Evolutionary conservation across 2,113 vertebrate genomes (phyloP).

Genomic region (Phodopus roborovskii): DNA sequence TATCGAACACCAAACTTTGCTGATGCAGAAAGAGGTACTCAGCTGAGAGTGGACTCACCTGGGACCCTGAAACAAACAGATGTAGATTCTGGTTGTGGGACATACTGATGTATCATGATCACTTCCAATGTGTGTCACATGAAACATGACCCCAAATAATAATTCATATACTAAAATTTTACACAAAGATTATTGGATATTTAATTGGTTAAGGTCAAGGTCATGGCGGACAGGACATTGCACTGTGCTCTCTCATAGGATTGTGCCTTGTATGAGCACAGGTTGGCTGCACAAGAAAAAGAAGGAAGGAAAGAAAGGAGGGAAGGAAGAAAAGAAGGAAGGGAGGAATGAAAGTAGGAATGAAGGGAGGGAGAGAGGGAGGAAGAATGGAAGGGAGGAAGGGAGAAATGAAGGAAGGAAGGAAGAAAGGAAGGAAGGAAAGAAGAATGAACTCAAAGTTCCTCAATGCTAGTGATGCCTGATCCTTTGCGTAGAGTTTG

Average conservation of each 20-base stretch:
- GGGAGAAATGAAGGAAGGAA: too few species aligned
- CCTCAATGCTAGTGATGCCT: not conserved
- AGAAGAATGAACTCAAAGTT: not conserved
- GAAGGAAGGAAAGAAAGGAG: not conserved
- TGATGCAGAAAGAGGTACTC: not conserved
- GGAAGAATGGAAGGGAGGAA: too few species aligned
- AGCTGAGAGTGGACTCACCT: not conserved
- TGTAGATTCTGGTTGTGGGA: not conserved
- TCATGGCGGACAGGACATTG: not conserved
- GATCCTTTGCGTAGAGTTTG: conserved; percentile 7
- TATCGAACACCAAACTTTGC: not conserved
- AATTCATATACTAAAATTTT: conserved; percentile 31
- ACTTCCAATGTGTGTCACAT: not conserved
- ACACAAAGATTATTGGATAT: not conserved
- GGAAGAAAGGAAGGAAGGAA: not conserved
- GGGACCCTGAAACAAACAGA: not conserved
- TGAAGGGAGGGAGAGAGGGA: not conserved
- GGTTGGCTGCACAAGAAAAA: not conserved
- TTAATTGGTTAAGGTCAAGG: conserved; percentile 17
- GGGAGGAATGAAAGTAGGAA: not conserved
- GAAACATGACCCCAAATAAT: not conserved
- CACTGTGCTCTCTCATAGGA: not conserved
- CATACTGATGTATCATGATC: not conserved
- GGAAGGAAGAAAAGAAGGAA: too few species aligned
- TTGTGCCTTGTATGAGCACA: not conserved